Evolutionary conservation across 2,888 invertebrate species (phyloP).

Genomic region (Cotesia congregata): DNA sequence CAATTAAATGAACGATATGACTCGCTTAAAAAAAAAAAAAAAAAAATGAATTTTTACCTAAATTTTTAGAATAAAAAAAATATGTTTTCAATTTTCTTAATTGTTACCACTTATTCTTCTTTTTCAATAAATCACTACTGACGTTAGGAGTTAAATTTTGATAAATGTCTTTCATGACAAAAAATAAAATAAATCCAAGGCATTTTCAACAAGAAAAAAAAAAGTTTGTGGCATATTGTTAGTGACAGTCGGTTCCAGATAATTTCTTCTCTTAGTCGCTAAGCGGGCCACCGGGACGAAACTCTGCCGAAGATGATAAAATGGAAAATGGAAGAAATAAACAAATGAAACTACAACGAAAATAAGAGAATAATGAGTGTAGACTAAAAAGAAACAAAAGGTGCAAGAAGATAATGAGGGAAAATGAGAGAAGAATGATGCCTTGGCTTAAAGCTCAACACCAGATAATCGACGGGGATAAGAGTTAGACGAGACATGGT

Average conservation of each 20-base stretch:
- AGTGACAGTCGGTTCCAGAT: constrained; percentile 14
- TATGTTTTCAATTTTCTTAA: no score
- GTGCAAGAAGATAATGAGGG: neutral
- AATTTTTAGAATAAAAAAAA: no score
- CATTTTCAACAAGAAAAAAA: neutral
- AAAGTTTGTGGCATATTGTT: constrained; percentile 4
- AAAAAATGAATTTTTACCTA: no score
- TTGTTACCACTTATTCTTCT: no score
- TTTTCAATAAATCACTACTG: no score
- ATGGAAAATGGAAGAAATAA: neutral
- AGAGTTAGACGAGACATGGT: constrained; percentile 14
- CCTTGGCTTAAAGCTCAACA: neutral
- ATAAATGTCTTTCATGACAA: neutral
- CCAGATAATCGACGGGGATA: constrained; percentile 8
- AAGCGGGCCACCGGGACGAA: neutral
- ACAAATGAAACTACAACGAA: neutral
- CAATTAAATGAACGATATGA: no score
- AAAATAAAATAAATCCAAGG: neutral
- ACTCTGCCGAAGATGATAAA: neutral
- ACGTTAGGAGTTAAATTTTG: neutral
- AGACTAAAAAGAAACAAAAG: neutral
- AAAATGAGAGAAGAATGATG: constrained; percentile 4
- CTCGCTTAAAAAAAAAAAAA: no score
- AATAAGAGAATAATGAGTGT: neutral
- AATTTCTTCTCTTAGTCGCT: neutral